Base-by-base conservation (phyloP, 2,113 vertebrate genomes). In the Amblyopsis rosae region DNA sequence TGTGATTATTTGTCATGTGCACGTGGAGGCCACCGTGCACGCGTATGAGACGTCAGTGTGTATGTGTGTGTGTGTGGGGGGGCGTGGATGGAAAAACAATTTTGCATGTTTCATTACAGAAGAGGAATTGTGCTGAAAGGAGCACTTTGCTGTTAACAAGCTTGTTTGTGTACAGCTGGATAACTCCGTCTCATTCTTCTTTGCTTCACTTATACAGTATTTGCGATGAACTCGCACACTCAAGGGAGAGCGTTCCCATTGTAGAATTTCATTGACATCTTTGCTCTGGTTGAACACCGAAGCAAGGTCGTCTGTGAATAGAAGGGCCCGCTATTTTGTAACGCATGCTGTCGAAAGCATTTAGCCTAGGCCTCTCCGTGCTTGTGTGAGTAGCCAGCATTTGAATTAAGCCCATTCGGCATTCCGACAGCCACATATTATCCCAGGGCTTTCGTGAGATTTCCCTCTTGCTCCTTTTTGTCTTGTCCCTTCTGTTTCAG, bases 1-100 rank as follows among this genome's bases (percentile, higher is more conserved):
- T 76, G 85, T 89, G 88, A 88, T 91, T 87, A 85, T 82, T 89
- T 83, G 87, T 87, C 86, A 84, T 69, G 73, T 66, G 76, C 71
- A 63, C 81, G 67, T 47, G 26, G 26, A 50, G 53, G 79, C 3
- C 3, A 57, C 61, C 61, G 66, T 59, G 10, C 51, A 35, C 74
- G 69, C 82, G 77, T 74, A 70, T 61, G 65, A 59, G 67, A 16
- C 47, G 54, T 70, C 56, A 57, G 59, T 76, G 64, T 68, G 17
- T 48, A 41, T 63, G 63, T 51, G n/a, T 41, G 41, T 53, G 35
- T 49, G 35, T 70, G 76, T 83, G 67, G 74, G 10, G 35, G 66
- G 16, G 19, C 15, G 55, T 59, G 56, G 12, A 17, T 59, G 35
- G 13, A 50, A 77, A 86, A 86, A 86, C 85, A 86, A 65, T 77